Evolutionary conservation across 2,113 vertebrate genomes (phyloP).

Genomic region (Salminus brasiliensis): DNA sequence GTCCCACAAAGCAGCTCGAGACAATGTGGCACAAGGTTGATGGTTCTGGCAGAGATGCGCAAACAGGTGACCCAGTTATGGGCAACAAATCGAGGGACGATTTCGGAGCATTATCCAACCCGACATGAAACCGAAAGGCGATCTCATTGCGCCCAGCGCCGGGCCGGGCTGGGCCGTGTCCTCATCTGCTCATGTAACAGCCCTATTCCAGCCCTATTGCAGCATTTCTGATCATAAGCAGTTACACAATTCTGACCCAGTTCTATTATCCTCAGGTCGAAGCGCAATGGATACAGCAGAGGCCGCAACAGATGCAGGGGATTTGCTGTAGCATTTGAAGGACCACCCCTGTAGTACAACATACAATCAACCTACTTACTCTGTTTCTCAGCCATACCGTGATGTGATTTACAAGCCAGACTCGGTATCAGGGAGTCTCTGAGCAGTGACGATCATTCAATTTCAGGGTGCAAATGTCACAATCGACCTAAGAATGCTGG

Average conservation of each 20-base stretch:
- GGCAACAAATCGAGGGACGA: not conserved
- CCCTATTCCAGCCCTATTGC: not conserved
- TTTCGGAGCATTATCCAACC: not conserved
- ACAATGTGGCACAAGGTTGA: not conserved
- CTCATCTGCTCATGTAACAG: constrained; percentile 20
- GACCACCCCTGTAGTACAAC: not conserved
- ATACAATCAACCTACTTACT: too few species aligned
- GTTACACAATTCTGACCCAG: constrained; percentile 43
- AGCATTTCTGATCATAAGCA: not conserved
- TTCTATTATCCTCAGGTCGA: not conserved
- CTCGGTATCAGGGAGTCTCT: too few species aligned
- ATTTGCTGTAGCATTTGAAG: not conserved
- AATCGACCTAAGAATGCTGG: too few species aligned
- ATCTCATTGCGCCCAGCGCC: not conserved
- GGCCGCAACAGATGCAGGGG: not conserved
- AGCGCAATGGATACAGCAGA: not conserved
- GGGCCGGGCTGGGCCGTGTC: not conserved
- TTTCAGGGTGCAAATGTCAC: too few species aligned
- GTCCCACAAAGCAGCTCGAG: not conserved
- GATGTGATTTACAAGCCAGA: too few species aligned
- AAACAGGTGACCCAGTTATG: not conserved
- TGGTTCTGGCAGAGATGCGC: not conserved
- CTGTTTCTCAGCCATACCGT: too few species aligned
- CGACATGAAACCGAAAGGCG: not conserved
- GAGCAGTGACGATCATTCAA: too few species aligned